Percentiles rank a stretch among this genome's conserved stretches.
phyloP scores from a whole-genome alignment of 1,140 invertebrate species.

The Drosophila ambigua region DNA sequence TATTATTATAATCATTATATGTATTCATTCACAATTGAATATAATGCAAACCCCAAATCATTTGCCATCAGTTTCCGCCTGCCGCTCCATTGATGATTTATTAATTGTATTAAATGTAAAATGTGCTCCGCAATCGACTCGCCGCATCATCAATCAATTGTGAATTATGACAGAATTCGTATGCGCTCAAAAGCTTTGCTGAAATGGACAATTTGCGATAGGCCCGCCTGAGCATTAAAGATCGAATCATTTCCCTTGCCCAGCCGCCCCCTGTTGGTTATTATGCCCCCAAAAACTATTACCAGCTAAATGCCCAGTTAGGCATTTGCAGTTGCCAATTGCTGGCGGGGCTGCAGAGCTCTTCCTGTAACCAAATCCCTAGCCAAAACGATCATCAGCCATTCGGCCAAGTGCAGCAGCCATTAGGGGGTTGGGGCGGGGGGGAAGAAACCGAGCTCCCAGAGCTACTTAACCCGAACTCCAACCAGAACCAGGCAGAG shows the following conservation, averaged over 20 bases:
- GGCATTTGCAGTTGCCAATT: slow-evolving; percentile 59
- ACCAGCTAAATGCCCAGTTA: slow-evolving; percentile 56
- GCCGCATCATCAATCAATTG: slow-evolving; percentile 42
- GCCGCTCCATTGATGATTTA: slow-evolving; percentile 31
- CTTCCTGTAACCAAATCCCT: slow-evolving; percentile 44
- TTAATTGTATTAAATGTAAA: slow-evolving; percentile 26
- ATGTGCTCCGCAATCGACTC: slow-evolving; percentile 13
- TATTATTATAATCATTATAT: too few relatives aligned
- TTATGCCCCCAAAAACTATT: slow-evolving; percentile 48
- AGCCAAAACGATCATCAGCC: slow-evolving; percentile 44
- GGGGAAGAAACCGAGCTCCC: not conserved
- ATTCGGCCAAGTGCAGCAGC: slow-evolving; percentile 42
- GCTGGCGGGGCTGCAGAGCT: slow-evolving; percentile 25
- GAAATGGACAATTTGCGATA: slow-evolving; percentile 22
- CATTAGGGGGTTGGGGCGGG: slow-evolving; percentile 7
- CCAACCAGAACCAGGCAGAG: slow-evolving; percentile 17
- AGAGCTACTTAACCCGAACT: slow-evolving; percentile 56
- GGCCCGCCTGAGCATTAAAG: slow-evolving; percentile 29
- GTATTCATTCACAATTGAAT: not conserved
- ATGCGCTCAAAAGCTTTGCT: not conserved
- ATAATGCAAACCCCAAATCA: too few relatives aligned
- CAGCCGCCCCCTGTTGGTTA: slow-evolving; percentile 43
- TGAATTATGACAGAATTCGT: slow-evolving; percentile 30
- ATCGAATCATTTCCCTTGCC: slow-evolving; percentile 33
- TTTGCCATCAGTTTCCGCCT: too few relatives aligned